phyloP scores from a whole-genome alignment of 2,113 vertebrate genomes.

The Bungarus multicinctus region DNA sequence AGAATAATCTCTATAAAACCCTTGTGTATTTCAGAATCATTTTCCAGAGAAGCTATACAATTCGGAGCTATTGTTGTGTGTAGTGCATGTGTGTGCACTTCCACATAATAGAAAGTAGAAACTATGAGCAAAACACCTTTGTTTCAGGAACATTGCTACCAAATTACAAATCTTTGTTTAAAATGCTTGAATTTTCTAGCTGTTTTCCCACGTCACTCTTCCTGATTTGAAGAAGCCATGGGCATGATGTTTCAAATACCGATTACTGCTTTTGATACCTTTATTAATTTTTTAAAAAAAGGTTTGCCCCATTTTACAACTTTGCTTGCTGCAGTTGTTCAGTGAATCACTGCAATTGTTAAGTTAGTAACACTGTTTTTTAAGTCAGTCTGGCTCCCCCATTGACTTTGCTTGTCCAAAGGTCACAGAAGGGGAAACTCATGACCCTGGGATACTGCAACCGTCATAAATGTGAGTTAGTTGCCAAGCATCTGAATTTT shows the following conservation, averaged over 20 bases:
- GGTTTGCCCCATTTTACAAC: too few species aligned
- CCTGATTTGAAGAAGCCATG: constrained; percentile 17
- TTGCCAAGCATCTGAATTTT: too few species aligned
- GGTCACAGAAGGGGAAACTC: too few species aligned
- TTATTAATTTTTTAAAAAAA: background rate
- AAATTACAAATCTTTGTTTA: constrained; percentile 38
- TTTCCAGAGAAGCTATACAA: constrained; percentile 23
- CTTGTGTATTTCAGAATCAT: background rate
- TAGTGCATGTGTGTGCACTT: constrained; percentile 22
- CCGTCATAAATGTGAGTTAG: too few species aligned
- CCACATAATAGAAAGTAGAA: constrained; percentile 26
- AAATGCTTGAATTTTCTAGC: constrained; percentile 27
- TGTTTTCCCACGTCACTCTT: constrained; percentile 19
- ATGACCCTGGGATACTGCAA: too few species aligned
- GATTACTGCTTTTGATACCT: constrained; percentile 44
- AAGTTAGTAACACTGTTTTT: too few species aligned
- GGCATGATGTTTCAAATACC: constrained; percentile 15
- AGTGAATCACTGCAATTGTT: too few species aligned
- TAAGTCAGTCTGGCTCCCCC: too few species aligned
- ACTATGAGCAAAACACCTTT: constrained; percentile 35
- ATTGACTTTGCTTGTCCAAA: too few species aligned
- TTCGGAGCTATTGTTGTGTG: constrained; percentile 19
- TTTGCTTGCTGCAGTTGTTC: too few species aligned
- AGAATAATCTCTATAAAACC: background rate
- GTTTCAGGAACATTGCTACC: constrained; percentile 44